These are phyloP conservation scores for Saturnia pavonia DNA, from an alignment of 2,888 invertebrate genomes.

Conservation along the genomic window DNA sequence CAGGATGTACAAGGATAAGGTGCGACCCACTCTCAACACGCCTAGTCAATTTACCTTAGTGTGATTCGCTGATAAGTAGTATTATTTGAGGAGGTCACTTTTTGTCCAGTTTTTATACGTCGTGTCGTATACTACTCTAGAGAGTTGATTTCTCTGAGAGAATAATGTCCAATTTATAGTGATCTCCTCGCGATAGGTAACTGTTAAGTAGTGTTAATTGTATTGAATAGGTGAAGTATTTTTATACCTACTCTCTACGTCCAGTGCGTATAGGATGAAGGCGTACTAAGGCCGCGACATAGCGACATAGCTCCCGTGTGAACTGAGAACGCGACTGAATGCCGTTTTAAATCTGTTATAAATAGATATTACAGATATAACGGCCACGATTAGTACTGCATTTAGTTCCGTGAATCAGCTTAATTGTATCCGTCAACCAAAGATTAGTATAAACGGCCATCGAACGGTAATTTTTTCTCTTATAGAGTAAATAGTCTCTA, in stretches of 20 bases:
- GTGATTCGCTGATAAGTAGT: slow-evolving; percentile 80
- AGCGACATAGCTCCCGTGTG: slow-evolving; percentile 54
- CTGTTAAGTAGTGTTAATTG: slow-evolving; percentile 80
- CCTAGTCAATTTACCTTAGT: slow-evolving; percentile 83
- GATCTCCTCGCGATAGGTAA: slow-evolving; percentile 76
- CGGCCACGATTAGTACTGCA: slow-evolving; percentile 18
- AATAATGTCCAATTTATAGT: slow-evolving; percentile 38
- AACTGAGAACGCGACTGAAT: slow-evolving; percentile 53
- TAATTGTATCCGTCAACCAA: slow-evolving; percentile 76
- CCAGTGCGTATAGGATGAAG: slow-evolving; percentile 70
- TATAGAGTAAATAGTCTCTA: too few relatives aligned
- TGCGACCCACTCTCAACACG: slow-evolving; percentile 73
- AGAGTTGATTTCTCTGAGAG: slow-evolving; percentile 24
- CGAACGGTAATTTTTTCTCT: not conserved
- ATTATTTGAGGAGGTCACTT: slow-evolving; percentile 60
- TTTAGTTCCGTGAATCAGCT: slow-evolving; percentile 35
- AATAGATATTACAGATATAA: slow-evolving; percentile 6
- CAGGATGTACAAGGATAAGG: slow-evolving; percentile 33
- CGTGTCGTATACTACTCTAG: not conserved
- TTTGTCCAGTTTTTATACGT: slow-evolving; percentile 26
- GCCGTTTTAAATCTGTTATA: slow-evolving; percentile 33
- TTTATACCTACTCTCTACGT: slow-evolving; percentile 78
- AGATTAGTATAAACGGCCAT: slow-evolving; percentile 71
- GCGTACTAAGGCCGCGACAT: slow-evolving; percentile 74
- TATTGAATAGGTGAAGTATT: slow-evolving; percentile 80